Evolutionary conservation across 2,888 invertebrate species (phyloP), one percentile per base, ranked within the genome.

Genomic region (Periphyllus acericola): DNA sequence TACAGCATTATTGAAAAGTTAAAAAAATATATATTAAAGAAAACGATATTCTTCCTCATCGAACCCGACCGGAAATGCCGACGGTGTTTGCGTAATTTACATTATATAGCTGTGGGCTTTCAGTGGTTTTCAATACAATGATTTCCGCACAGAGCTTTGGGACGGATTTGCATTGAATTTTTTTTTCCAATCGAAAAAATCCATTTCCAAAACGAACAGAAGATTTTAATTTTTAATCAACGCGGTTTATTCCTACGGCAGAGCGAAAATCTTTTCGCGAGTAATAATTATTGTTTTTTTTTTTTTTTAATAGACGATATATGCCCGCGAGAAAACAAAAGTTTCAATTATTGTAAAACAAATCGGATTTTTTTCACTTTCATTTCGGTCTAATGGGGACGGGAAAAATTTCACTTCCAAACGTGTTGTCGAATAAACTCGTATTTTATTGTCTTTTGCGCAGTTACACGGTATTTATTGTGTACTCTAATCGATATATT

Each of bases 371-470:
- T 71, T 82, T 72, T 82, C 71, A 82, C 82, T 82, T 72, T 82
- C 71, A 71, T 82, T 71, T 72, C 52, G 52, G 19, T n/a, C 32
- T 52, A 72, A 71, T 72, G 52, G 46, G 71, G 25, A 72, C 71
- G 46, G 32, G 46, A 82, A 82, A 21, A 72, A 71, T 82, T 82
- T 82, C 82, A 82, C 82, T 82, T 82, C 82, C 32, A 52, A 82
- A 82, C 34, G 71, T 52, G 71, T 52, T 82, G 46, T 71, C 32
- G 52, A 17, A 36, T 80, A 52, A 72, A 71, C 32, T 71, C 17
- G 46, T 82, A 71, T 82, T 71, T 46, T 46, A 46, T 82, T 82
- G 46, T 71, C 68, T 71, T 14, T 82, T 71, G 71, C 52, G 52
- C 17, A 17, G 25, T 82, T 71, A 71, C n/a, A n/a, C n/a, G n/a